Base-by-base conservation (phyloP, 1,140 invertebrate genomes). In the Drosophila auraria region DNA sequence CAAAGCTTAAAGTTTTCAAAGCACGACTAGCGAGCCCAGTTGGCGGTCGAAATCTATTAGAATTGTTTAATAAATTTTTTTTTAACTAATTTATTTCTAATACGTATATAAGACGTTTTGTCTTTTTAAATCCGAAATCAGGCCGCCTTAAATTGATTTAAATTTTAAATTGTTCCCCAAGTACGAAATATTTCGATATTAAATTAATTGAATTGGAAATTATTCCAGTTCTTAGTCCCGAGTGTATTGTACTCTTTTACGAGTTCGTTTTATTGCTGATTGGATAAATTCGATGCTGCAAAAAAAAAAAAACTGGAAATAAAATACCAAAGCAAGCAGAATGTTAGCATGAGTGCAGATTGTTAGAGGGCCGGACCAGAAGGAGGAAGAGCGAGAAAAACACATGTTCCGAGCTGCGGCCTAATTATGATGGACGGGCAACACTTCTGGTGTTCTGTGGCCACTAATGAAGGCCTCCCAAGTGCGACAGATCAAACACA, bases 381-480 rank as follows among this genome's bases (percentile, higher is more conserved):
- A n/a, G 5, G 20, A 30, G 45, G 15, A 33, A 38, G 23, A 3
- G 23, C n/a, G 15, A 9, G 27, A 23, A 44, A 42, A 68, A 62
- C 71, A 51, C 70, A 76, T 65, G 74, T 76, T 57, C 33, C 8
- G 33, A 47, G 17, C 57, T 38, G 20, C 20, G 30, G 33, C 77
- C 83, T 78, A 87, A 87, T 87, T 83, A 79, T 87, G 83, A 87
- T 87, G 83, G 83, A 87, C 83, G 82, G 80, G 76, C 66, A 74
- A 65, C 83, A 87, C 83, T 82, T 87, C 79, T 69, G 82, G 60
- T 75, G 62, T 77, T 61, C 51, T 65, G 73, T 23, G 64, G 72
- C 84, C 76, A 86, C 86, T 90, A 90, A 90, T 90, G 86, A 90
- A 86, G 69, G 75, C 82, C 79, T 64, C 75, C 54, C 78, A 89